Base-by-base conservation (phyloP, 2,113 vertebrate genomes). In the Hippoglossus stenolepis region DNA sequence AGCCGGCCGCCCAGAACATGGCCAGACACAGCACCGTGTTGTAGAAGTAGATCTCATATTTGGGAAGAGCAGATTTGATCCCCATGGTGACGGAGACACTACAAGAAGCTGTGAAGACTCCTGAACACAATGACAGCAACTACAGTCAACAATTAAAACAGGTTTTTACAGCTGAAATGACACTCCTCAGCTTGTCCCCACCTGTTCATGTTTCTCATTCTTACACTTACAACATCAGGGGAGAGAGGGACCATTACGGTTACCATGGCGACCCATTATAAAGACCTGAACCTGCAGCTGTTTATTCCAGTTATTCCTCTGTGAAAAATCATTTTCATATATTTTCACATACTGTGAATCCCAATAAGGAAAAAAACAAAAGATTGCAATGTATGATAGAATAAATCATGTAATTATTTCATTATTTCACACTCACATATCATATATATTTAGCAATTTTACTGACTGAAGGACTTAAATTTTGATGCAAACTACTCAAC, bases 41-140 rank as follows among this genome's bases (percentile, higher is more conserved):
- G 2, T 99, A 99, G 78, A 97, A 90, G 0, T 96, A 97, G 84
- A 99, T 89, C 87, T 99, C 98, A 1, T 95, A 96, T 15, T 86
- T 91, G 6, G 98, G 97, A 69, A 99, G 90, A 0, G 93, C 93
- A 0, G 98, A 89, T 90, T 96, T 98, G 76, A 97, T 82, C 79
- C 96, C 95, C 98, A 99, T 99, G 61, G 49, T 8, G 57, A 64
- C 73, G 20, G 61, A 7, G 75, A 65, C 69, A n/a, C 24, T 2
- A 10, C 2, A 79, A 23, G 73, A 51, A 51, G 49, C 67, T 62
- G 43, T 0, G 31, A 56, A 85, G 24, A 74, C 49, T 68, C 77
- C 83, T 89, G 73, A 38, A 60, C 28, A 82, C 49, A 75, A 64
- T 38, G 3, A 64, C 28, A 62, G 3, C 14, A 70, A 2, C 75